Base-by-base conservation (phyloP, 2,888 invertebrate species). In the Drosophila atripex region DNA sequence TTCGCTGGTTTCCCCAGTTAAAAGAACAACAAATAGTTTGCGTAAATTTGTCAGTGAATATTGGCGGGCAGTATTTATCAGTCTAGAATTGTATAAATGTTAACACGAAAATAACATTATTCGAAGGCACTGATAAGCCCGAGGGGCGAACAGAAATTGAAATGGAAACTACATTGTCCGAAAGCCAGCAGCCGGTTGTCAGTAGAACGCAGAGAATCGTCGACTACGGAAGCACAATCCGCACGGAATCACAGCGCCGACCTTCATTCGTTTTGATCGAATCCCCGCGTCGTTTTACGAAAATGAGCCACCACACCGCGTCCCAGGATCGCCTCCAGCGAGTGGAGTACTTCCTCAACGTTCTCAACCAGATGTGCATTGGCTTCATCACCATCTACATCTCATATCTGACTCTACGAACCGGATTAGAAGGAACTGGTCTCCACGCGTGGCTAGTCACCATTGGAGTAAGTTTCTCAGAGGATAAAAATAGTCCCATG, bases 401-500 rank as follows among this genome's bases (percentile, higher is more conserved):
- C 52, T 88, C 87, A 6, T 91, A 89, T 76, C 8, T 89, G 21
- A 90, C 90, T 39, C 63, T 91, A 12, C 65, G 79, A 0, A 80
- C 72, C 0, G 86, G 86, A 3, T 72, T 90, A 2, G 52, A 58
- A 3, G 80, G 82, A 38, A 90, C 89, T 0, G 60, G 84, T 0
- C 58, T 91, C 16, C 91, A 91, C 57, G 90, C 90, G 25, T 91
- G 88, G 89, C 70, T 91, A 45, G 90, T 88, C 9, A 90, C 91
- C 21, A 83, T 91, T 6, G 91, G 91, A 16, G 91, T 91, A 77
- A 39, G 14, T 8, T 18, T 4, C 4, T 5, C 12, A 11, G 9
- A 0, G 3, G 16, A 12, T 28, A 9, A 9, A 8, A 8, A 1
- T 28, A 8, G 28, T 11, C 12, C 21, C 1, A n/a, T 16, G 11